A percentile compares a stretch with the other conserved stretches of the same genome.
phyloP scores from a whole-genome alignment of 2,888 invertebrate species.

The Pyrgus malvae region DNA sequence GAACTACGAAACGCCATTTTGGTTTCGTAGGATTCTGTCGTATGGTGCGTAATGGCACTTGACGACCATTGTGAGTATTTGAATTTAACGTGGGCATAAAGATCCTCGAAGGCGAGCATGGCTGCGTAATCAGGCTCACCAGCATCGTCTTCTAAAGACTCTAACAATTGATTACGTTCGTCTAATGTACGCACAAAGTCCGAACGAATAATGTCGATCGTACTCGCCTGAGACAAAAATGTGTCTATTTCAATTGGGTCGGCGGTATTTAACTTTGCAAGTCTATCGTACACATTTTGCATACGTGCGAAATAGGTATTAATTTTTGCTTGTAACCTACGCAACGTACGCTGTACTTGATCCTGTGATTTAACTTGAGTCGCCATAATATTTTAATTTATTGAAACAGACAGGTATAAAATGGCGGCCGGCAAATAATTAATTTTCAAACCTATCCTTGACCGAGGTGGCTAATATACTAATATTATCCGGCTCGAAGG shows the following conservation, averaged over 20 bases:
- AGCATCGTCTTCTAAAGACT: neutral
- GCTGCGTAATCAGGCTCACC: constrained; percentile 9
- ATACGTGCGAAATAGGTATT: constrained; percentile 1
- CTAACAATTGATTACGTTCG: constrained; percentile 16
- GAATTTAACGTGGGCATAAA: neutral
- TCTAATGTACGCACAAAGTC: constrained; percentile 17
- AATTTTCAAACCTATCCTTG: too few relatives aligned
- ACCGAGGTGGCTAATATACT: neutral
- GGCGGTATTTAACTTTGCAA: neutral
- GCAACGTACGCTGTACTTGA: neutral
- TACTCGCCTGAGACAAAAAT: constrained; percentile 15
- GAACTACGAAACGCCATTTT: constrained; percentile 5
- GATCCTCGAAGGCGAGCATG: constrained; percentile 1
- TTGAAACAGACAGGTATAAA: neutral
- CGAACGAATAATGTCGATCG: constrained; percentile 18
- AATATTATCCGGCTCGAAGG: neutral
- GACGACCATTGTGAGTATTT: neutral
- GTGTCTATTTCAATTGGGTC: constrained; percentile 13
- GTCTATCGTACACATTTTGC: neutral
- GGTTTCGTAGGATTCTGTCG: too few relatives aligned
- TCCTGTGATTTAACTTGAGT: neutral
- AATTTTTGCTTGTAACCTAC: neutral
- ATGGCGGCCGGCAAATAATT: neutral
- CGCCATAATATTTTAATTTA: neutral
- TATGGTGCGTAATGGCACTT: neutral